A percentile compares a stretch with the other conserved stretches of the same genome.
Evolutionary conservation across 2,113 vertebrate species (phyloP).

Genomic region (Albula glossodonta): DNA sequence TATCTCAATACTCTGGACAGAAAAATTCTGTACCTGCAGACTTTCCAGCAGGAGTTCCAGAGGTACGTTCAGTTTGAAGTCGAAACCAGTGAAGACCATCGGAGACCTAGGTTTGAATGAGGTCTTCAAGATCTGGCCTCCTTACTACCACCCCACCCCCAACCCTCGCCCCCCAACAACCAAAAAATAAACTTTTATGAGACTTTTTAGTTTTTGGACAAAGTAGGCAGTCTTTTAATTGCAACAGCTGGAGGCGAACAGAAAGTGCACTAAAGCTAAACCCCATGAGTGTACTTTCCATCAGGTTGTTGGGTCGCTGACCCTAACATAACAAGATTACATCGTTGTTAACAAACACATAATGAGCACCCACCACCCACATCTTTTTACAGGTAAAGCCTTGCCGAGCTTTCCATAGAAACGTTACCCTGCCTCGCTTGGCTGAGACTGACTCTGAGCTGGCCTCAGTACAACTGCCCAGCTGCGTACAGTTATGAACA

Average conservation of each 20-base stretch:
- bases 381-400: constrained; percentile 58
- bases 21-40: neutral
- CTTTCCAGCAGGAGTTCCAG: neutral
- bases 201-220: constrained; percentile 36
- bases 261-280: constrained; percentile 39
- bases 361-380: constrained; percentile 63
- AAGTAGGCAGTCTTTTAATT: constrained; percentile 33
- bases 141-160: constrained; percentile 21
- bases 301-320: constrained; percentile 36
- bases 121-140: constrained; percentile 10
- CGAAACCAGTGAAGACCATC: no score
- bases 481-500: constrained; percentile 48
- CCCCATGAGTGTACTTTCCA: constrained; percentile 40
- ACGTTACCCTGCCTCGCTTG: neutral
- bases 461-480: constrained; percentile 29
- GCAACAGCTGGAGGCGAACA: constrained; percentile 48
- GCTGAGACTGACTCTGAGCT: neutral
- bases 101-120: neutral
- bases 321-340: constrained; percentile 37
- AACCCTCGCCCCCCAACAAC: neutral
- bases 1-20: no score
- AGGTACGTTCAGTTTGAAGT: no score
- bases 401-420: constrained; percentile 38
- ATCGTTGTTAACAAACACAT: constrained; percentile 48
- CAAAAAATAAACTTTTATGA: constrained; percentile 39